Conservation (phyloP, 1,140 invertebrate genomes). For the Drosophila simulans region DNA sequence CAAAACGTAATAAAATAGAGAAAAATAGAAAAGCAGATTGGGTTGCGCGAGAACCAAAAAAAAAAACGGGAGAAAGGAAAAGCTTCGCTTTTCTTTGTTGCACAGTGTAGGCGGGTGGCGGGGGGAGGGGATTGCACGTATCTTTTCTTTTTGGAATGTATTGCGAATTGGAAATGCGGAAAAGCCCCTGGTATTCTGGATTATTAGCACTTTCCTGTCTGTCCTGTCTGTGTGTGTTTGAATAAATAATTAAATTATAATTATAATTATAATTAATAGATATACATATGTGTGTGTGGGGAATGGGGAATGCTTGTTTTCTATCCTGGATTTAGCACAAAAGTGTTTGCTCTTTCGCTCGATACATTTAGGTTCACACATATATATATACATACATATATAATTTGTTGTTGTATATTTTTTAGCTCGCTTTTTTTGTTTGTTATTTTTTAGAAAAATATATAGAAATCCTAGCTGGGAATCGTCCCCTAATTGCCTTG, state of each 20-base stretch:
- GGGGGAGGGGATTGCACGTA: slow-evolving; percentile 3
- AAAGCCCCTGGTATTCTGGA: slow-evolving; percentile 5
- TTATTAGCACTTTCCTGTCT: slow-evolving; percentile 20
- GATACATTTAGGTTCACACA: slow-evolving; percentile 26
- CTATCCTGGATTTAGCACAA: slow-evolving; percentile 48
- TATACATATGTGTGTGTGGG: slow-evolving; percentile 6
- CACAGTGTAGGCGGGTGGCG: slow-evolving; percentile 3
- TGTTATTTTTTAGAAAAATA: slow-evolving; percentile 67
- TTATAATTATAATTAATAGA: slow-evolving; percentile 48
- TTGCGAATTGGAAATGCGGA: slow-evolving; percentile 10
- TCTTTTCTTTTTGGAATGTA: slow-evolving; percentile 22
- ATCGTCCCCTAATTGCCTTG: slow-evolving; percentile 38
- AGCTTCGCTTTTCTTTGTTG: slow-evolving; percentile 43
- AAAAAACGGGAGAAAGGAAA: slow-evolving; percentile 14
- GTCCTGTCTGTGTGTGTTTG: slow-evolving; percentile 32
- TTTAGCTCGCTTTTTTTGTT: slow-evolving; percentile 40
- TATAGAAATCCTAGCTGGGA: slow-evolving; percentile 66
- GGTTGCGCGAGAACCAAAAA: slow-evolving; percentile 4
- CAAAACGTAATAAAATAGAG: slow-evolving; percentile 27
- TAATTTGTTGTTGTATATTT: slow-evolving; percentile 37
- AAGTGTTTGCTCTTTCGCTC: slow-evolving; percentile 31
- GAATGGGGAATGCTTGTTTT: slow-evolving; percentile 31
- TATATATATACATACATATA: slow-evolving; percentile 14
- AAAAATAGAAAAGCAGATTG: slow-evolving; percentile 27
- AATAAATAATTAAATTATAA: slow-evolving; percentile 62